These are phyloP conservation scores for Trichogramma pretiosum DNA, from an alignment of 1,140 invertebrate species.

Conservation along the genomic window DNA sequence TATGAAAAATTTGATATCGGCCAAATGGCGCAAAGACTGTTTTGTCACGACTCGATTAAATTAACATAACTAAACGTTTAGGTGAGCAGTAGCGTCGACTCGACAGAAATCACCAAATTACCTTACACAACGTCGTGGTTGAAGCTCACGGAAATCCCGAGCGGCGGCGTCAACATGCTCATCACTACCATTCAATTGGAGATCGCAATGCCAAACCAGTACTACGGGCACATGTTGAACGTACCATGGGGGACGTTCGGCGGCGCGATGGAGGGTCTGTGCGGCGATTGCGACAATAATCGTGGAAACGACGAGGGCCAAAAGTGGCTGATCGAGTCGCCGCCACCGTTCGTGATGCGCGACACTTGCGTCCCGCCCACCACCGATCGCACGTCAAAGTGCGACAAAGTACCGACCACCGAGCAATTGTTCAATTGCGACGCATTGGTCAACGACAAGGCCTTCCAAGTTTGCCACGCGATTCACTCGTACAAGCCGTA, in stretches of 20 bases:
- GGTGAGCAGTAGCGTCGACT: conserved; percentile 33
- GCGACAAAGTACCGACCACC: no score
- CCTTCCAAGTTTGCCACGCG: conserved; percentile 64
- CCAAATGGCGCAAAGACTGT: no score
- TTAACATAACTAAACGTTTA: no score
- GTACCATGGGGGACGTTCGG: conserved; percentile 64
- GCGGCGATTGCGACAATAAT: conserved; percentile 67
- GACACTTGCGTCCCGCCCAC: conserved; percentile 23
- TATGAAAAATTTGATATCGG: no score
- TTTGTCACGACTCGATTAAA: no score
- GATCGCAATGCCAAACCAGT: conserved; percentile 30
- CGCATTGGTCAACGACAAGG: conserved; percentile 50
- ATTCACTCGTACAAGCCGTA: conserved; percentile 60
- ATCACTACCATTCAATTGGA: conserved; percentile 40
- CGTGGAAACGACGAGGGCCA: conserved; percentile 51
- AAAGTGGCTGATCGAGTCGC: conserved; percentile 38
- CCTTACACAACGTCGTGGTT: conserved; percentile 38
- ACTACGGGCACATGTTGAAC: conserved; percentile 54
- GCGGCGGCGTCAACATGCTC: conserved; percentile 39
- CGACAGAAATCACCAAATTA: conserved; percentile 28
- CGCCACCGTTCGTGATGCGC: conserved; percentile 22
- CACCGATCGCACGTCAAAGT: neutral
- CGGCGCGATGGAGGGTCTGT: conserved; percentile 66
- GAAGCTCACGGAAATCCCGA: conserved; percentile 29
- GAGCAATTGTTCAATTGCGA: conserved; percentile 51